Evolutionary conservation across 1,140 invertebrate species (phyloP).

Genomic region (Euura saliciscinereae): DNA sequence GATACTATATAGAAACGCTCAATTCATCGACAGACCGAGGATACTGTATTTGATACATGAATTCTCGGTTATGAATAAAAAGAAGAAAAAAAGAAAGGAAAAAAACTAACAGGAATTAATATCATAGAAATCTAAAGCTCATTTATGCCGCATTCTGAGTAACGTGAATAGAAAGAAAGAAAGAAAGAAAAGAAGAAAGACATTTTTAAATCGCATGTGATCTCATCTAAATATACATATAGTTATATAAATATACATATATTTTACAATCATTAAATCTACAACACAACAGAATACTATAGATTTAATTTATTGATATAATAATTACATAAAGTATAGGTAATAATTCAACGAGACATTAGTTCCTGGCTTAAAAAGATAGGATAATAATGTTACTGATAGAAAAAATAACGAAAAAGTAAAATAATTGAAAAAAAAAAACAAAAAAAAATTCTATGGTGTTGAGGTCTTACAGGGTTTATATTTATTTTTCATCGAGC

Average conservation of each 20-base stretch:
- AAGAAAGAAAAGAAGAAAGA: background rate
- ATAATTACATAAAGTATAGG: conserved; percentile 16
- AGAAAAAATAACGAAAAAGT: too few species aligned
- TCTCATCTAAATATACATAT: background rate
- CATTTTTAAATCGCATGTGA: background rate
- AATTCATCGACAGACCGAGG: background rate
- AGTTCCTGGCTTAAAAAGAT: conserved; percentile 33
- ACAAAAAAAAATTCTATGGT: background rate
- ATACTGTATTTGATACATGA: background rate
- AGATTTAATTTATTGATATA: conserved; percentile 25
- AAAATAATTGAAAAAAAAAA: background rate
- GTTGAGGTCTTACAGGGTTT: conserved; percentile 2
- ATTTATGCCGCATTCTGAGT: background rate
- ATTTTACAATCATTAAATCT: conserved; percentile 20
- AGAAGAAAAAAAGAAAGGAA: too few species aligned
- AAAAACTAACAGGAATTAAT: conserved; percentile 1
- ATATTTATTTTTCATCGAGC: background rate
- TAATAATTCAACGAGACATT: conserved; percentile 28
- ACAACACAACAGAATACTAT: conserved; percentile 18
- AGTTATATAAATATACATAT: conserved; percentile 9
- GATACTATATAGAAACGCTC: background rate
- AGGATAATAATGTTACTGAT: background rate
- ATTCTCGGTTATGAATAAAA: background rate
- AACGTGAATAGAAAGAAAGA: background rate
- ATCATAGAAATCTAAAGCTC: background rate